These are phyloP conservation scores for Tichodroma muraria DNA, from an alignment of 2,113 vertebrate species.

Conservation along the genomic window DNA sequence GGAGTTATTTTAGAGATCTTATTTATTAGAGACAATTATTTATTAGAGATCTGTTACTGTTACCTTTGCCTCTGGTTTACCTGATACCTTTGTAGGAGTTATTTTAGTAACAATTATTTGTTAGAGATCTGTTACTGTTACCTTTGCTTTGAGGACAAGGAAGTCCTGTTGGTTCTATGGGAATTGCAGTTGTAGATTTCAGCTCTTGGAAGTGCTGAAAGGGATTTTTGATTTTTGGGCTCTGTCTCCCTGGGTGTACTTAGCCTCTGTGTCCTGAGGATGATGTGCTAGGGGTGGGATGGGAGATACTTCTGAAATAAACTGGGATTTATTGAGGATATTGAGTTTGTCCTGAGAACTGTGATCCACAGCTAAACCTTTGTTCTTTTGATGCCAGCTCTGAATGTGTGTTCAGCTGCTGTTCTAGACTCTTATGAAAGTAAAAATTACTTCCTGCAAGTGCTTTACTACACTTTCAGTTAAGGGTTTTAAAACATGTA, in stretches of 20 bases:
- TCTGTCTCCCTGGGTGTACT: not conserved
- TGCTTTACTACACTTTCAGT: not conserved
- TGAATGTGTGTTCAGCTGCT: not conserved
- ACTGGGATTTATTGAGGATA: not conserved
- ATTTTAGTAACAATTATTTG: not conserved
- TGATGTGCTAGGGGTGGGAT: not conserved
- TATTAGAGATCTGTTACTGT: not conserved
- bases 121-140: not conserved
- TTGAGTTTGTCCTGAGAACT: not conserved
- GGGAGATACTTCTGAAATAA: not conserved
- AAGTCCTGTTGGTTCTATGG: not conserved
- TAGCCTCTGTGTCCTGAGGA: not conserved
- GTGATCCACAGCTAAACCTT: not conserved
- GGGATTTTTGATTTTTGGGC: not conserved
- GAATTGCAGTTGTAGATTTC: not conserved
- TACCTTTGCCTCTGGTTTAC: not conserved
- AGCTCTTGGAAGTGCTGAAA: not conserved
- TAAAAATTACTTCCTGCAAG: not conserved
- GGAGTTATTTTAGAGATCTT: too few relatives aligned
- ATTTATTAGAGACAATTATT: not conserved
- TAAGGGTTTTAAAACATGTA: not conserved
- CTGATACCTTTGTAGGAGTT: not conserved
- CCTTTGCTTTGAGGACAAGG: not conserved
- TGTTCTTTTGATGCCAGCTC: not conserved
- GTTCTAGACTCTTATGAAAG: not conserved